A percentile compares a stretch with the other conserved stretches of the same genome.
These are phyloP conservation scores for Urophycis tenuis DNA, from an alignment of 2,797 vertebrate genomes.

Conservation along the genomic window DNA sequence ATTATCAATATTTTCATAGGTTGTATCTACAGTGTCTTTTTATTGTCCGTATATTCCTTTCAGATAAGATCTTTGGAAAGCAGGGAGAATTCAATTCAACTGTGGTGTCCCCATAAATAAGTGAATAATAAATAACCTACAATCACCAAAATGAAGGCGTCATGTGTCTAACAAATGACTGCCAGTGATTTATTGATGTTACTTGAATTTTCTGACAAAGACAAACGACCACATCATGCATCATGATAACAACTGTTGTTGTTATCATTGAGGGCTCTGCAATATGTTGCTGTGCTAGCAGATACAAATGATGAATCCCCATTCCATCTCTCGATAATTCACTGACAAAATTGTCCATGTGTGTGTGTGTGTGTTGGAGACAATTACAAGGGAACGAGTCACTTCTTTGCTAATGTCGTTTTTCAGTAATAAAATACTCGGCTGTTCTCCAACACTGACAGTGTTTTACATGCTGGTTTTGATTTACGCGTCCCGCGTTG, in stretches of 20 bases:
- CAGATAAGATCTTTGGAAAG: constrained; percentile 45
- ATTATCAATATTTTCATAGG: background rate
- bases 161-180: constrained; percentile 23
- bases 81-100: constrained; percentile 42
- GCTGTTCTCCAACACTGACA: background rate
- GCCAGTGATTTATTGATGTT: constrained; percentile 13
- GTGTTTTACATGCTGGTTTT: constrained; percentile 22
- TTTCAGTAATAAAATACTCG: background rate
- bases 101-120: constrained; percentile 44
- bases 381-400: background rate
- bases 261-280: too few relatives aligned
- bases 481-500: constrained; percentile 26
- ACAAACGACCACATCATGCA: background rate
- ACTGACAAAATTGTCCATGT: constrained; percentile 12
- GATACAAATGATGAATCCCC: background rate
- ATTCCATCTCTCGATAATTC: background rate
- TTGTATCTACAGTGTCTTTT: constrained; percentile 26
- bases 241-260: too few relatives aligned
- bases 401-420: background rate
- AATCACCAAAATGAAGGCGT: constrained; percentile 26
- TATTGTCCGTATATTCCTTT: constrained; percentile 37
- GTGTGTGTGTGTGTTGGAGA: background rate
- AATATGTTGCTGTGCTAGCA: too few relatives aligned
- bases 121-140: constrained; percentile 33
- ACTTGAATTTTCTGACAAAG: background rate